These are phyloP conservation scores for Agonopterix alstromeriana DNA, from an alignment of 2,888 invertebrate species.

Conservation along the genomic window DNA sequence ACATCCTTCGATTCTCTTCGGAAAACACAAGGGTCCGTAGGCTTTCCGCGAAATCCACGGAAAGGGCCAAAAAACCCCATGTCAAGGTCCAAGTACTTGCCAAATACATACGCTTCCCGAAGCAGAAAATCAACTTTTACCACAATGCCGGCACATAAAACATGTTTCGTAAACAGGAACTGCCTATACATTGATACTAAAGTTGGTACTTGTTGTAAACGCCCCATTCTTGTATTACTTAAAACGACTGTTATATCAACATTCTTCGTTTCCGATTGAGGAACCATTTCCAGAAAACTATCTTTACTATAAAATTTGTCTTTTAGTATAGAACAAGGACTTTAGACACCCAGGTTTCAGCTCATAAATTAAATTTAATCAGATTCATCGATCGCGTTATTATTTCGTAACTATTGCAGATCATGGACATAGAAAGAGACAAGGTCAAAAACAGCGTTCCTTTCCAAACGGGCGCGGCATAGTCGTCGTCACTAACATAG, in stretches of 20 bases:
- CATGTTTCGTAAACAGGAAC: constrained; percentile 68
- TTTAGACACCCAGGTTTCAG: no score
- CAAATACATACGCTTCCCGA: constrained; percentile 46
- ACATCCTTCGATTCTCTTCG: constrained; percentile 30
- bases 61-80: constrained; percentile 16
- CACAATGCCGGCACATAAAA: constrained; percentile 52
- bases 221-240: constrained; percentile 6
- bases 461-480: no score
- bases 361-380: background rate
- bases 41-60: constrained; percentile 1
- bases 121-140: constrained; percentile 71
- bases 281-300: no score
- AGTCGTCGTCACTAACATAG: no score
- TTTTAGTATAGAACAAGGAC: no score
- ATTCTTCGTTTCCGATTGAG: no score
- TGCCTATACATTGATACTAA: constrained; percentile 19
- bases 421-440: constrained; percentile 25
- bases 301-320: no score
- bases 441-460: constrained; percentile 27
- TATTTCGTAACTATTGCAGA: constrained; percentile 13
- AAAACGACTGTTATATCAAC: background rate
- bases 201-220: background rate
- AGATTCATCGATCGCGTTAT: constrained; percentile 3
- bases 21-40: background rate
- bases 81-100: constrained; percentile 38